Percentiles rank a stretch among this genome's conserved stretches.
Evolutionary conservation across 2,113 vertebrate species (phyloP).

Genomic region (Chrysochloris asiatica): DNA sequence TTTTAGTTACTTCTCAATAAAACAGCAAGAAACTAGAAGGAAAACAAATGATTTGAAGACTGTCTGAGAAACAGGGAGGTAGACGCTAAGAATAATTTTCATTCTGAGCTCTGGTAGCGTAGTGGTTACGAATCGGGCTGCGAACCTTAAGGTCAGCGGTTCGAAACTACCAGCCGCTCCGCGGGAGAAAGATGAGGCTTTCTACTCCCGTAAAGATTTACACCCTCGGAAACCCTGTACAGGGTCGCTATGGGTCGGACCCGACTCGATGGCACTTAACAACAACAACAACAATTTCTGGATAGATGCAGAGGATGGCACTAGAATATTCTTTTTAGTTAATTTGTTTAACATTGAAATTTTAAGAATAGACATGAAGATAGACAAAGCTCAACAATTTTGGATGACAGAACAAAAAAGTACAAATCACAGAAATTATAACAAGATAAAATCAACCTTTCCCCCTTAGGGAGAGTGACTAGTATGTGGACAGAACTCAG

Average conservation of each 20-base stretch:
- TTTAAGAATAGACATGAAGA: background rate
- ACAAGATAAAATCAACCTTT: constrained; percentile 26
- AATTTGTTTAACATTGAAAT: background rate
- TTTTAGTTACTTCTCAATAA: background rate
- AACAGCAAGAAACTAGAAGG: background rate
- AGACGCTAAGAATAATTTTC: background rate
- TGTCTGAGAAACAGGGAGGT: background rate
- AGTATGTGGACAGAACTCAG: constrained; percentile 30
- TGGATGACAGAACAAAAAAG: constrained; percentile 15
- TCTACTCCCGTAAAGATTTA: too few species aligned
- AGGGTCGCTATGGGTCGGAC: too few species aligned
- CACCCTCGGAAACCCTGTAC: too few species aligned
- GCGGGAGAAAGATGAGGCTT: too few species aligned
- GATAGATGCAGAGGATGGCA: background rate
- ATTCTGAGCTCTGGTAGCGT: too few species aligned
- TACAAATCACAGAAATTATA: constrained; percentile 10
- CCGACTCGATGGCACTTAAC: too few species aligned
- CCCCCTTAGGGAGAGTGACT: background rate
- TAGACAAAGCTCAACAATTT: background rate
- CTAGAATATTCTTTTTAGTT: background rate
- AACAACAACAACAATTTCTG: too few species aligned
- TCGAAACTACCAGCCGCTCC: too few species aligned
- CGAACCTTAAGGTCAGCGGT: too few species aligned
- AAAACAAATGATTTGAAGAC: background rate
- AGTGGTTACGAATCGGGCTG: too few species aligned